A percentile compares a stretch with the other conserved stretches of the same genome.
Conservation (phyloP, 2,888 invertebrate species). For the Spisula subtruncata region DNA sequence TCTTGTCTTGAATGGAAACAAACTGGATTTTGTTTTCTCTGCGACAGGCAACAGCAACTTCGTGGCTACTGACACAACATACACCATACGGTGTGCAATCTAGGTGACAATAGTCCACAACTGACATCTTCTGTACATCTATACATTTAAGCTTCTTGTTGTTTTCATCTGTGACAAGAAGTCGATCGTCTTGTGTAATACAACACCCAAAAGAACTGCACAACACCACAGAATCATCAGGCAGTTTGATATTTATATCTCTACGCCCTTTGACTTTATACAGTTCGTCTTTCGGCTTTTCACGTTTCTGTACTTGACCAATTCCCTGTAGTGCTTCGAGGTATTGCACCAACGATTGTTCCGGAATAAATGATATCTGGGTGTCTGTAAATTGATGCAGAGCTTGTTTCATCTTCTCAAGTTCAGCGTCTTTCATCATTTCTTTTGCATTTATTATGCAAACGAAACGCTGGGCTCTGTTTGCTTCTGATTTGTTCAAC, state of each 20-base stretch:
- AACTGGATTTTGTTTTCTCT: slow-evolving; percentile 4
- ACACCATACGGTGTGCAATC: neutral
- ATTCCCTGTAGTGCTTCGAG: neutral
- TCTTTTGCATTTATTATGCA: neutral
- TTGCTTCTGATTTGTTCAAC: neutral
- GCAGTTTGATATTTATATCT: neutral
- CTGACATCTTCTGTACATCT: neutral
- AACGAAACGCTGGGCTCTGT: slow-evolving; percentile 13
- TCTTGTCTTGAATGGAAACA: slow-evolving; percentile 23
- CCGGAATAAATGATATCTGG: neutral
- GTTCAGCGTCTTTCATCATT: neutral
- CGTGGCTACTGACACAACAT: slow-evolving; percentile 27
- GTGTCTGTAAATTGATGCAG: neutral
- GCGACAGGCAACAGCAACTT: slow-evolving; percentile 20
- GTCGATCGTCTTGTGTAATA: slow-evolving; percentile 3
- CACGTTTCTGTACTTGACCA: too few species aligned
- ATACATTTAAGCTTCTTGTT: slow-evolving; percentile 25
- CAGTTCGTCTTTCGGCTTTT: neutral
- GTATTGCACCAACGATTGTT: neutral
- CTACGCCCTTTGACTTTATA: neutral
- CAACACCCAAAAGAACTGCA: slow-evolving; percentile 32
- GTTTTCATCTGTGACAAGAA: slow-evolving; percentile 20
- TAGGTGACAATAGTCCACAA: neutral
- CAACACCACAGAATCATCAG: neutral
- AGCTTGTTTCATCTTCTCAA: neutral